Evolutionary conservation across 2,888 invertebrate genomes (phyloP).

Genomic region (Drosophila sordidula): DNA sequence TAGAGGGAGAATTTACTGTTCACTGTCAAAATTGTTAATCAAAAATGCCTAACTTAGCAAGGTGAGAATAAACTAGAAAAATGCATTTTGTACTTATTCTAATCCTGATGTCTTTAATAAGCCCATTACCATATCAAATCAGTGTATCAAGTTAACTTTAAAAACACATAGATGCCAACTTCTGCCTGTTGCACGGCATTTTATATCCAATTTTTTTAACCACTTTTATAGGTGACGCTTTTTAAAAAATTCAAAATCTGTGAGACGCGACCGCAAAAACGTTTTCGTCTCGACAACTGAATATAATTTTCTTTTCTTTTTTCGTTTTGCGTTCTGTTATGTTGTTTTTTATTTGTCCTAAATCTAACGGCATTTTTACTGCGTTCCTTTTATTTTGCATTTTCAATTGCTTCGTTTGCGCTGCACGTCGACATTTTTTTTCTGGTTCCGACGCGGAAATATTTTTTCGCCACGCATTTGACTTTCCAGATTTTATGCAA

Average conservation of each 20-base stretch:
- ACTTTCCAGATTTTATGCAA: constrained; percentile 57
- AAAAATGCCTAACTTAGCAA: too few relatives aligned
- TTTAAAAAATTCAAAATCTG: constrained; percentile 51
- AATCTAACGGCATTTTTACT: constrained; percentile 68
- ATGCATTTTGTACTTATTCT: too few relatives aligned
- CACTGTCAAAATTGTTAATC: not conserved
- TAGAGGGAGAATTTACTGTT: too few relatives aligned
- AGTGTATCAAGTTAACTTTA: not conserved
- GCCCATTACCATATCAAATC: not conserved
- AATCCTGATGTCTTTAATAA: not conserved
- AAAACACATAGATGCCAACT: not conserved
- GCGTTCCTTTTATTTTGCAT: constrained; percentile 67
- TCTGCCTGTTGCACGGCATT: constrained; percentile 42
- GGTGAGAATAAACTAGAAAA: too few relatives aligned
- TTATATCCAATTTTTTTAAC: not conserved
- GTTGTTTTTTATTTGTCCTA: constrained; percentile 70
- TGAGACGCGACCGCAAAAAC: constrained; percentile 66
- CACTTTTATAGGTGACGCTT: constrained; percentile 3
- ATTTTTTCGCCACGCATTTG: constrained; percentile 70
- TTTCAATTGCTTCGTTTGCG: constrained; percentile 67
- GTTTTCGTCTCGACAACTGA: constrained; percentile 52
- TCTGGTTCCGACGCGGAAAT: constrained; percentile 46
- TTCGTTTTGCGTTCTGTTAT: constrained; percentile 32
- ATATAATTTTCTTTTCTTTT: constrained; percentile 45
- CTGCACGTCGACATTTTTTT: constrained; percentile 47